These are phyloP conservation scores for Pygmarrhopalites habei DNA, from an alignment of 1,140 invertebrate genomes.

Conservation along the genomic window DNA sequence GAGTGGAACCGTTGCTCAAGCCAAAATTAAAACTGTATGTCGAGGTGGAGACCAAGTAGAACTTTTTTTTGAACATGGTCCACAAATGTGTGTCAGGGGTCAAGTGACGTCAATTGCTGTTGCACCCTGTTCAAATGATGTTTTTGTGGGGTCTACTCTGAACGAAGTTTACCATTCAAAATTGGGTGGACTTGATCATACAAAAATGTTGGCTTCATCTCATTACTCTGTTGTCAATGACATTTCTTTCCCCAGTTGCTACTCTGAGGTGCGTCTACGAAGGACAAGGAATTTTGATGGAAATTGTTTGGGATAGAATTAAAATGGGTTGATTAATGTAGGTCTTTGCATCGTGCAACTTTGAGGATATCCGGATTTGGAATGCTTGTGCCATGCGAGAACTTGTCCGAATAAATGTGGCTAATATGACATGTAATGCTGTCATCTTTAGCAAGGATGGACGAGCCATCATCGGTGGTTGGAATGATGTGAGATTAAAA, in stretches of 20 bases:
- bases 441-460: constrained; percentile 71
- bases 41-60: constrained; percentile 45
- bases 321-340: too few relatives aligned
- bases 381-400: constrained; percentile 64
- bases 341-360: constrained; percentile 76
- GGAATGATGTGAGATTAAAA: not conserved
- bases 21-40: constrained; percentile 44
- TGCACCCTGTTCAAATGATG: constrained; percentile 41
- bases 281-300: not conserved
- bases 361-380: constrained; percentile 80
- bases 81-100: constrained; percentile 41
- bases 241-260: constrained; percentile 70
- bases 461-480: constrained; percentile 55
- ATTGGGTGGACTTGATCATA: constrained; percentile 57
- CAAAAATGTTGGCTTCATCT: constrained; percentile 66
- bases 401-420: constrained; percentile 69
- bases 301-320: too few relatives aligned
- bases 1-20: constrained; percentile 69
- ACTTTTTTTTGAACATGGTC: constrained; percentile 30
- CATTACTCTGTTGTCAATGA: constrained; percentile 72
- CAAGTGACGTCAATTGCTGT: constrained; percentile 53
- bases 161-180: constrained; percentile 78
- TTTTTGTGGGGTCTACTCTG: constrained; percentile 62
- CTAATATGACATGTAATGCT: constrained; percentile 75
- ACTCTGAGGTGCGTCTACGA: constrained; percentile 22